Percentiles rank a stretch among this genome's conserved stretches.
phyloP scores from a whole-genome alignment of 2,113 vertebrate genomes.

The Orthochromis indermauri region DNA sequence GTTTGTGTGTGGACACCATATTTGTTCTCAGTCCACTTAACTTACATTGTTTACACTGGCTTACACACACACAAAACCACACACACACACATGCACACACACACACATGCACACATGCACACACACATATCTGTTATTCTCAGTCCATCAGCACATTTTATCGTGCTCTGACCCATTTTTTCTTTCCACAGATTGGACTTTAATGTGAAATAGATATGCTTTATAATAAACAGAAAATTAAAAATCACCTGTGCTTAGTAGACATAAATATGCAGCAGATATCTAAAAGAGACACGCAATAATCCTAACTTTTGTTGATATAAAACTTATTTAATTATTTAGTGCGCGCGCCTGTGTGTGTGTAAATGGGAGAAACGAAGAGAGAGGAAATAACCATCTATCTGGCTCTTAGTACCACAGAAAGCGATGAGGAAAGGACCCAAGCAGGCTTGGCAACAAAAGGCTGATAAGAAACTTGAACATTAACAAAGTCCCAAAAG shows the following conservation, averaged over 20 bases:
- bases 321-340: background rate
- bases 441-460: background rate
- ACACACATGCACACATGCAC: fast-evolving
- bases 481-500: background rate
- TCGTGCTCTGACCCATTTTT: background rate
- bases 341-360: fast-evolving
- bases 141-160: background rate
- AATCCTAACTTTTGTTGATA: background rate
- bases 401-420: background rate
- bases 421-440: background rate
- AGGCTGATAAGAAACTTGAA: background rate
- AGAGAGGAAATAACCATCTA: background rate
- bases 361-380: background rate
- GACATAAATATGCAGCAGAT: background rate
- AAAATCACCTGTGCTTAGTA: background rate
- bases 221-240: background rate
- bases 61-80: background rate
- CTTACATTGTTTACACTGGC: background rate
- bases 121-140: background rate
- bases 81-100: fast-evolving
- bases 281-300: background rate
- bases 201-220: background rate
- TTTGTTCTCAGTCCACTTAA: background rate
- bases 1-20: background rate
- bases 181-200: background rate